Conservation (phyloP, 2,888 invertebrate genomes). For the Bellardia pandia region DNA sequence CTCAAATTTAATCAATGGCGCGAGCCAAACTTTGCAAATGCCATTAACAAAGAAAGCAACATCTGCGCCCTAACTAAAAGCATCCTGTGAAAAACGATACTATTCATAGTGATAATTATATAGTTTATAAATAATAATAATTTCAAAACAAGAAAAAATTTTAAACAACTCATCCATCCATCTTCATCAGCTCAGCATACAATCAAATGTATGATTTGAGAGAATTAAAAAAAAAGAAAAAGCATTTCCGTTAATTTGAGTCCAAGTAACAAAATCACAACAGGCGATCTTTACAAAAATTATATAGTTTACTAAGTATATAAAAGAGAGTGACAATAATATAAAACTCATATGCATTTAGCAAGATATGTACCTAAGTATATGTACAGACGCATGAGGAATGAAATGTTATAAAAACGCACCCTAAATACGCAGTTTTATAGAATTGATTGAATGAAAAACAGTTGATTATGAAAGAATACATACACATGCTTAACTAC, state of each 20-base stretch:
- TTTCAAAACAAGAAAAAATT: slow-evolving; percentile 26
- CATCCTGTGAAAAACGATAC: slow-evolving; percentile 73
- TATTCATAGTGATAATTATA: slow-evolving; percentile 71
- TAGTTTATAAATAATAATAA: slow-evolving; percentile 62
- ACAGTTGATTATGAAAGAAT: slow-evolving; percentile 29
- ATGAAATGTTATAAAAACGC: slow-evolving; percentile 45
- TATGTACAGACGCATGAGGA: slow-evolving; percentile 2
- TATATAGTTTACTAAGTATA: background rate
- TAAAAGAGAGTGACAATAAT: slow-evolving; percentile 59
- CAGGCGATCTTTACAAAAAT: slow-evolving; percentile 66
- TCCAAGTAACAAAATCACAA: slow-evolving; percentile 68
- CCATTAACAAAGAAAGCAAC: slow-evolving; percentile 38
- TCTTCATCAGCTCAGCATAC: slow-evolving; percentile 28
- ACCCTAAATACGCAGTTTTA: slow-evolving; percentile 68
- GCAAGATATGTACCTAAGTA: background rate
- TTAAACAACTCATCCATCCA: slow-evolving; percentile 55
- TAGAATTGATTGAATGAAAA: slow-evolving; percentile 36
- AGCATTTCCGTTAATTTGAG: slow-evolving; percentile 73
- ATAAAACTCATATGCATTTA: slow-evolving; percentile 8
- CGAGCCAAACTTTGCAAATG: slow-evolving; percentile 68
- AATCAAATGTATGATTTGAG: slow-evolving; percentile 35
- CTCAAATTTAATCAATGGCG: slow-evolving; percentile 64
- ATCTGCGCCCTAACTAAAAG: slow-evolving; percentile 60
- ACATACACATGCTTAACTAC: background rate
- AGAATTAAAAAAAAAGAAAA: slow-evolving; percentile 45